phyloP scores from a whole-genome alignment of 2,888 invertebrate species.

The Ischnura elegans region DNA sequence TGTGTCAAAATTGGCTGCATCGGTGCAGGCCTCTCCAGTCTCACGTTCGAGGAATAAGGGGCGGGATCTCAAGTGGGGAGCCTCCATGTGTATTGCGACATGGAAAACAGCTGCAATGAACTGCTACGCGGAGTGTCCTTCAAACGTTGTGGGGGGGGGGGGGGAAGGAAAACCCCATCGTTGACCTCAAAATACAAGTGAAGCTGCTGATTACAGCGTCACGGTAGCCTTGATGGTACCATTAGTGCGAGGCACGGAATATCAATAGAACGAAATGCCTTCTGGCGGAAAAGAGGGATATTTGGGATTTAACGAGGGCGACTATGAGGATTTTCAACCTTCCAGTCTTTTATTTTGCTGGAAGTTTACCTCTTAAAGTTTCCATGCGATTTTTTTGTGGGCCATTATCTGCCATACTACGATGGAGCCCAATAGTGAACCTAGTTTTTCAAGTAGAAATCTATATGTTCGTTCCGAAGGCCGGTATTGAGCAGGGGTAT shows the following conservation, averaged over 20 bases:
- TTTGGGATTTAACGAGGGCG: neutral
- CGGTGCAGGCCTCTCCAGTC: neutral
- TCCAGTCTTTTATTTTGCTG: too few relatives aligned
- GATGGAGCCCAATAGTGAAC: too few relatives aligned
- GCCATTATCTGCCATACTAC: too few relatives aligned
- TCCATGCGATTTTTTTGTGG: too few relatives aligned
- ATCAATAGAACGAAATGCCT: neutral
- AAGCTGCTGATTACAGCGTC: neutral
- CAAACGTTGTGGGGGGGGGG: neutral
- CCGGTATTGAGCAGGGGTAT: too few relatives aligned
- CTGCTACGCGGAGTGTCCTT: neutral
- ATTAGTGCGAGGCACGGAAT: neutral
- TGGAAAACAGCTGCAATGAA: neutral
- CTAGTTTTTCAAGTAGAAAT: too few relatives aligned
- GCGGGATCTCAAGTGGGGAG: neutral
- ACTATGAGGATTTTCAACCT: neutral
- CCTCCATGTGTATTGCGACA: neutral
- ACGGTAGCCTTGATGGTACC: neutral
- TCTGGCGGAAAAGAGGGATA: neutral
- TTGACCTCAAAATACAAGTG: neutral
- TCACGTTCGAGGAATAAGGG: neutral
- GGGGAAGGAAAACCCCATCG: too few relatives aligned
- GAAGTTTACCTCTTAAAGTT: too few relatives aligned
- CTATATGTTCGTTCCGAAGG: too few relatives aligned
- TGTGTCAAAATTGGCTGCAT: neutral